Percentiles rank a stretch among this genome's conserved stretches.
phyloP scores from a whole-genome alignment of 2,797 vertebrate genomes.

The Leptodactylus fallax region DNA sequence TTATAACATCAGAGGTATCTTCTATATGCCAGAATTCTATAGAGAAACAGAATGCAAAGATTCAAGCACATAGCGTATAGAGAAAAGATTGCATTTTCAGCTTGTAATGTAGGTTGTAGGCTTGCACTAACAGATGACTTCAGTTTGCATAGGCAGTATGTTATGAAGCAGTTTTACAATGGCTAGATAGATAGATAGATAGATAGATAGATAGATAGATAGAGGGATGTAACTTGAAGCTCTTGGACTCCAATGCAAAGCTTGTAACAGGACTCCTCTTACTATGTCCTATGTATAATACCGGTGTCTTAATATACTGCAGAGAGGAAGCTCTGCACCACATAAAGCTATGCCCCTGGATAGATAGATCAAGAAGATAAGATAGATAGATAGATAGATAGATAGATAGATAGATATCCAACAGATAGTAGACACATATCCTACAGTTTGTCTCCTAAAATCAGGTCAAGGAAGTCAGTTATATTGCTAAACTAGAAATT shows the following conservation, averaged over 20 bases:
- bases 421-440: background rate
- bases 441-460: too few species aligned
- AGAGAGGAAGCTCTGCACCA: too few species aligned
- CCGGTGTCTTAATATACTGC: too few species aligned
- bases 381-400: background rate
- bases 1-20: conserved; percentile 19
- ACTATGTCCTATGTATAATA: too few species aligned
- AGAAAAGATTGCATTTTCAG: background rate
- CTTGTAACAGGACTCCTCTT: too few species aligned
- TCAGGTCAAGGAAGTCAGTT: too few species aligned
- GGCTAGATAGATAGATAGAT: background rate
- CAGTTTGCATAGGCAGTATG: background rate
- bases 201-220: background rate
- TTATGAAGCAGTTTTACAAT: background rate
- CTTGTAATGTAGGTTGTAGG: background rate
- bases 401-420: background rate
- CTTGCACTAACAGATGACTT: conserved; percentile 7
- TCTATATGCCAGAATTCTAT: conserved; percentile 22
- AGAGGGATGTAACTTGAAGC: background rate
- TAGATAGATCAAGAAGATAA: background rate
- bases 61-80: background rate
- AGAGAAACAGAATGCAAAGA: background rate
- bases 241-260: background rate
- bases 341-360: too few species aligned
- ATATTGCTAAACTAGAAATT: too few species aligned